A percentile compares a stretch with the other conserved stretches of the same genome.
Evolutionary conservation across 2,113 vertebrate species (phyloP).

Genomic region (Dicaeum eximium): DNA sequence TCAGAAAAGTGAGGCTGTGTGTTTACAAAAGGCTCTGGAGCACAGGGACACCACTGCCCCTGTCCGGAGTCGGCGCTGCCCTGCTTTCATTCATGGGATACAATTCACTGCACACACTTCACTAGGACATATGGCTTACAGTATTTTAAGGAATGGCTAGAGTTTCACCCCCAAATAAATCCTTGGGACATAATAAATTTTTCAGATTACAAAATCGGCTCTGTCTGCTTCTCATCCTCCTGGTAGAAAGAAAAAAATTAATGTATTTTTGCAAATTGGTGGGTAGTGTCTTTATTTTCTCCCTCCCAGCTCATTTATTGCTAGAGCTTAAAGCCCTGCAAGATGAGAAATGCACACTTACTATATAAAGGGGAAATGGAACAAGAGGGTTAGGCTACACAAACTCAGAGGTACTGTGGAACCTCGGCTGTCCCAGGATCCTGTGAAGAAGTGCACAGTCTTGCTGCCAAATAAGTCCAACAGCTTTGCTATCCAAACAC

Average conservation of each 20-base stretch:
- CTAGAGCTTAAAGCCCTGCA: not conserved
- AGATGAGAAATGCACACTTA: not conserved
- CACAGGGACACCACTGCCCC: not conserved
- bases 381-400: not conserved
- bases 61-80: not conserved
- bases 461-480: not conserved
- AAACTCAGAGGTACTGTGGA: not conserved
- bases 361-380: not conserved
- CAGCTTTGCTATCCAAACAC: not conserved
- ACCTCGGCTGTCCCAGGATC: not conserved
- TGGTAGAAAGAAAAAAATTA: not conserved
- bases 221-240: constrained; percentile 24
- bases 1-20: not conserved
- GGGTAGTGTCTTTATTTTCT: not conserved
- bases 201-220: not conserved
- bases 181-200: constrained; percentile 24
- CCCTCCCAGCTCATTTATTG: not conserved
- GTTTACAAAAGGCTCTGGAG: not conserved
- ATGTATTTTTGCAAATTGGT: constrained; percentile 2
- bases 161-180: constrained; percentile 9
- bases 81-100: not conserved
- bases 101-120: not conserved
- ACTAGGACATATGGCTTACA: not conserved
- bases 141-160: not conserved
- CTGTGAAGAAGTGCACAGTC: not conserved